These are phyloP conservation scores for Leucozona laternaria DNA, from an alignment of 2,888 invertebrate genomes.

Conservation along the genomic window DNA sequence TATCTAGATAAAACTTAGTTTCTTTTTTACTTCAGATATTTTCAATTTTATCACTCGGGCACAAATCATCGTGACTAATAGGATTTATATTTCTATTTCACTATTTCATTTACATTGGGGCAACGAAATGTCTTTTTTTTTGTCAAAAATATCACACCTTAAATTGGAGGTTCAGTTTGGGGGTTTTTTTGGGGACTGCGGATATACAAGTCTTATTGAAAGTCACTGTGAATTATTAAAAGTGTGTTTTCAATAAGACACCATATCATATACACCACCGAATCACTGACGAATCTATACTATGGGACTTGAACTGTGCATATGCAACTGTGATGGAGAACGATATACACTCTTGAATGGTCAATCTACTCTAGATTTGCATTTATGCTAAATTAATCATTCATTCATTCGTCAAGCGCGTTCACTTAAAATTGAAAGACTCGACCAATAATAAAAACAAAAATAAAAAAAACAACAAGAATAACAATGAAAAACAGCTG, in stretches of 20 bases:
- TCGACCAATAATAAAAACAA: conserved; percentile 18
- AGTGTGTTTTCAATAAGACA: conserved; percentile 18
- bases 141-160: conserved; percentile 42
- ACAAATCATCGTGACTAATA: conserved; percentile 37
- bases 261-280: background rate
- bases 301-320: conserved; percentile 21
- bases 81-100: conserved; percentile 20
- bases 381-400: conserved; percentile 73
- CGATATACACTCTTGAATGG: conserved; percentile 49
- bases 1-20: conserved; percentile 32
- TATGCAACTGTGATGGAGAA: conserved; percentile 36
- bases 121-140: background rate
- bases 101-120: conserved; percentile 1
- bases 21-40: background rate
- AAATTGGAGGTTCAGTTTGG: conserved; percentile 46
- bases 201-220: background rate
- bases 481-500: conserved; percentile 56
- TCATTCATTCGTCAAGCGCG: conserved; percentile 61
- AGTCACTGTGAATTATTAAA: conserved; percentile 35
- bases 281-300: conserved; percentile 16
- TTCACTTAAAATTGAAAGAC: conserved; percentile 50
- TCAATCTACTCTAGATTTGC: conserved; percentile 64
- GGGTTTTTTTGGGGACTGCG: background rate
- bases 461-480: conserved; percentile 4
- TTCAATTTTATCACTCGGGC: conserved; percentile 26